Evolutionary conservation across 2,113 vertebrate genomes (phyloP), one percentile per base, ranked within the genome.

Genomic region (Peromyscus polionotus): DNA sequence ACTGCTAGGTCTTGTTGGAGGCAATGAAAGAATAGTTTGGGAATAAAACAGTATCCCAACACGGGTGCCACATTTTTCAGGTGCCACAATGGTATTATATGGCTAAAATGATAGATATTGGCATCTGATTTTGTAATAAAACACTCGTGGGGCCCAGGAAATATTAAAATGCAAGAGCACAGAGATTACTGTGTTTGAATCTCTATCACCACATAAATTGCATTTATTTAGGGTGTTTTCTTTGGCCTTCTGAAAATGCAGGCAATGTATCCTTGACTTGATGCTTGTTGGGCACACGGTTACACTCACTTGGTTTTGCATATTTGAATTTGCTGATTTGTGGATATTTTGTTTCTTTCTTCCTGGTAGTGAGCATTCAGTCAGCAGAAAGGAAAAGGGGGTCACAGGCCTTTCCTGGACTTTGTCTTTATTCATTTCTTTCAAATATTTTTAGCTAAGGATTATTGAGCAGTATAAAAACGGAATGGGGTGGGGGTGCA

Each of bases 311-410:
- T 67, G 67, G 73, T 91, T 96, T 96, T 77, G 13, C 0, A 28
- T 33, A 72, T 86, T 88, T 97, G 19, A 8, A 51, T 73, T 92
- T 92, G 73, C n/a, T 95, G 89, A 83, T 67, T 73, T 87, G 87
- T 54, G 54, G 3, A 48, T 65, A 72, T 48, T 92, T 94, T 85
- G 12, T 59, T 79, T 75, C 36, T 89, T 93, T 92, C 45, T 59
- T 81, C 54, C 72, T 33, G 91, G 13, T 28, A 83, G 2, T 89
- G 31, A 83, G 5, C 7, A 7, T 80, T 75, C 92, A 80, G 48
- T 72, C 13, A 92, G 45, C 42, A 94, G 54, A 75, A 31, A 79
- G 2, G 68, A 57, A 54, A n/a, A 31, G 36, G 83, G 5, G 19
- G 19, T 73, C n/a, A 59, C 2, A 81, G 70, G 39, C 79, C 36